These are phyloP conservation scores for Cylloceria caligata DNA, from an alignment of 2,888 invertebrate species.

Conservation along the genomic window DNA sequence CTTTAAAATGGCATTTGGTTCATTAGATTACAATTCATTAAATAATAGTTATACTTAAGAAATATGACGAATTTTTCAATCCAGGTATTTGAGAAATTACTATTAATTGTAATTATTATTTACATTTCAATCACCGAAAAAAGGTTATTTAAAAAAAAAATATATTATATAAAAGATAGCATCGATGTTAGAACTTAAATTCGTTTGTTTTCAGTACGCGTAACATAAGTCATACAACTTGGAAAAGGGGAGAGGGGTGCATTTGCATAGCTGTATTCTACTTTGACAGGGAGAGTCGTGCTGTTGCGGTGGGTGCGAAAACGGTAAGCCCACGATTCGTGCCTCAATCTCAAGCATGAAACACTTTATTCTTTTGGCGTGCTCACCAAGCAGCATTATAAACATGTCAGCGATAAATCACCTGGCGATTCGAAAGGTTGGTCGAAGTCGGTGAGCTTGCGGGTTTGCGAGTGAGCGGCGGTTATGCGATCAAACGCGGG, in stretches of 20 bases:
- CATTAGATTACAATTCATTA: no score
- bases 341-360: conserved; percentile 55
- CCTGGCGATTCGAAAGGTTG: conserved; percentile 68
- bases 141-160: neutral
- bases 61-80: no score
- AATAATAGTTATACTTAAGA: no score
- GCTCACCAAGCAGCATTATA: conserved; percentile 73
- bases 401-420: conserved; percentile 80
- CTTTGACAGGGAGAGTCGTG: conserved; percentile 25
- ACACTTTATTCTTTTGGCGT: conserved; percentile 67
- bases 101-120: no score
- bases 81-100: no score
- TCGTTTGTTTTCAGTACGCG: neutral
- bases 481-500: conserved; percentile 62
- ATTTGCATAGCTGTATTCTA: conserved; percentile 14
- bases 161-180: neutral
- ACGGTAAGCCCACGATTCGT: conserved; percentile 51
- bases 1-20: no score
- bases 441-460: conserved; percentile 53
- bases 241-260: neutral
- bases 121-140: no score
- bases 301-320: conserved; percentile 6
- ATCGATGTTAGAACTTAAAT: neutral
- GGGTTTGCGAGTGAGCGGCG: conserved; percentile 56
- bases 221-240: conserved; percentile 7